Evolutionary conservation across 2,888 invertebrate genomes (phyloP).

Genomic region (Phalera bucephala): DNA sequence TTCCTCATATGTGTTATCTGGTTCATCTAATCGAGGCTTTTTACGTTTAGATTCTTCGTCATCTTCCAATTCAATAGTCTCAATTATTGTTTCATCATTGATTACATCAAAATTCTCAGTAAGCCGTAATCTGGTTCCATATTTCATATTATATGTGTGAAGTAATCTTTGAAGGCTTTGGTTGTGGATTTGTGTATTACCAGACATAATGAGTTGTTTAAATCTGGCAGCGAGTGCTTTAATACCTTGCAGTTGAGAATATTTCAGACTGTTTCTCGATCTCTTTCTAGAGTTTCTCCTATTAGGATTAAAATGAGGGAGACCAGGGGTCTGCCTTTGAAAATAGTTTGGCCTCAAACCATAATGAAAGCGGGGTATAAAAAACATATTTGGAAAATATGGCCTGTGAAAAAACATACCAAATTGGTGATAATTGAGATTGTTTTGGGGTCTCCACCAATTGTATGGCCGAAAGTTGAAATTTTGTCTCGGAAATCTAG

Average conservation of each 20-base stretch:
- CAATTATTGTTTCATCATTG: constrained; percentile 48
- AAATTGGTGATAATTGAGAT: constrained; percentile 43
- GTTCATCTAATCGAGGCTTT: constrained; percentile 33
- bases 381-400: constrained; percentile 30
- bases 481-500: constrained; percentile 23
- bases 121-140: constrained; percentile 47
- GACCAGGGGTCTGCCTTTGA: constrained; percentile 18
- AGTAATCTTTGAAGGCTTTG: constrained; percentile 47
- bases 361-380: constrained; percentile 40
- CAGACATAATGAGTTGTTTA: constrained; percentile 34
- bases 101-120: constrained; percentile 45
- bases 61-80: constrained; percentile 62
- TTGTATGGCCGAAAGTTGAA: constrained; percentile 34
- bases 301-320: constrained; percentile 14
- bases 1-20: constrained; percentile 35
- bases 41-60: constrained; percentile 51
- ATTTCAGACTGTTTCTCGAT: constrained; percentile 23
- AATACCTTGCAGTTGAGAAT: constrained; percentile 46
- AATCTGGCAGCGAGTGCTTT: constrained; percentile 43
- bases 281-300: constrained; percentile 33
- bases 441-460: constrained; percentile 41
- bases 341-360: constrained; percentile 34
- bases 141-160: constrained; percentile 55
- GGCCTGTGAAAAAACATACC: constrained; percentile 48
- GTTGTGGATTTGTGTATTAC: constrained; percentile 33